Evolutionary conservation across 2,888 invertebrate species (phyloP), one percentile per base, ranked within the genome.

Genomic region (Trichogramma dendrolimi): DNA sequence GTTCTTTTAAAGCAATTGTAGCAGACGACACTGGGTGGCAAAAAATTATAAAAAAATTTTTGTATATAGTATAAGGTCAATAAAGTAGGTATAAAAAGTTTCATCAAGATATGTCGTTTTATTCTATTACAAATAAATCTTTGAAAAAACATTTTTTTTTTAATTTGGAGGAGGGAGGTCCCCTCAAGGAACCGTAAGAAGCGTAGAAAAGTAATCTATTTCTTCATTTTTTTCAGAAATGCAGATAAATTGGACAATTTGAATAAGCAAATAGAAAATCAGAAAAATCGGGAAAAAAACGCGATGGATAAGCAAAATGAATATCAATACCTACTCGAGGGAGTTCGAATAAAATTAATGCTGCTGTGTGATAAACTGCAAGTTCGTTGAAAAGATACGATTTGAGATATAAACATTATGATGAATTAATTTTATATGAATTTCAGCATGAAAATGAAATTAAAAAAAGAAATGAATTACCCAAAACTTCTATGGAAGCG

Each of bases 231-330:
- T 79, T 64, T 53, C 71, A 92, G 91, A 64, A 89, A 88, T 67
- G 86, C 88, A 70, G 89, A 89, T 68, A 86, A 88, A 71, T 84
- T 90, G 63, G 86, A 86, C 59, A 81, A 83, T 43, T 73, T 89
- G 0, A 88, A 88, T 75, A 78, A 77, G 3, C 81, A 83, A 66
- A 89, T 90, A 63, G 75, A 79, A 39, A 77, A 80, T 50, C 83
- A 86, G 64, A 75, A 75, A n/a, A 65, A 73, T 38, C 80, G 81
- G 6, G 80, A 80, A 40, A 71, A 77, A 51, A 74, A 77, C 51
- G 60, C 60, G 11, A 27, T 4, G 4, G 44, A 14, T 1, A 58
- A 61, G 41, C n/a, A 56, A 4, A 46, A 49, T 4, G 41, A 53
- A 5, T 46, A 55, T 8, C 53, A 65, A 14, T 50, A 61, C 4